A percentile compares a stretch with the other conserved stretches of the same genome.
Evolutionary conservation across 2,113 vertebrate species (phyloP).

Genomic region (Cryptoleucopteryx plumbea): DNA sequence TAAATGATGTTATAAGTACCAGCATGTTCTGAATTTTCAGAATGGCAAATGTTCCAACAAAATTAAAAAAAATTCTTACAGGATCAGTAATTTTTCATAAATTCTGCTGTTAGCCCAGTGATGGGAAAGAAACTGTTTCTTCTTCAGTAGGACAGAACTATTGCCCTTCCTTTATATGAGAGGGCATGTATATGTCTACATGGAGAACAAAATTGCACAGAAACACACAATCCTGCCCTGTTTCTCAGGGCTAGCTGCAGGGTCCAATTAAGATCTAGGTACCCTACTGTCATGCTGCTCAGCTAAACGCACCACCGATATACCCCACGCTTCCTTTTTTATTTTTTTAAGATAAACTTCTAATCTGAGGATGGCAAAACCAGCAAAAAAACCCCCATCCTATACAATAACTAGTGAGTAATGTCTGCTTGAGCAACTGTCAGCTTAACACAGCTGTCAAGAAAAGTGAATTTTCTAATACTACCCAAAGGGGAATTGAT

Average conservation of each 20-base stretch:
- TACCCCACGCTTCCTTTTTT: neutral
- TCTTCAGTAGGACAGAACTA: neutral
- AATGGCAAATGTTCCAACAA: neutral
- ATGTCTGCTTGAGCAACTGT: neutral
- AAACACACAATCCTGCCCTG: neutral
- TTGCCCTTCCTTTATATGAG: neutral
- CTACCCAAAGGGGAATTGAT: neutral
- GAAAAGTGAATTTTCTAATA: neutral
- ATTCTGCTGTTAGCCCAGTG: neutral
- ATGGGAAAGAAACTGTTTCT: neutral
- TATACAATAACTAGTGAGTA: neutral
- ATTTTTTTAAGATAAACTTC: neutral
- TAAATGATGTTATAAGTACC: neutral
- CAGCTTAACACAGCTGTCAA: neutral
- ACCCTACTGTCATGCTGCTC: neutral
- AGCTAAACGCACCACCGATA: neutral
- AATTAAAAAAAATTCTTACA: neutral
- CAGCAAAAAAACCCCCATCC: accelerated
- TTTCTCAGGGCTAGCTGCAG: neutral
- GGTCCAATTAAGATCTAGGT: neutral
- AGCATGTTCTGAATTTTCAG: neutral
- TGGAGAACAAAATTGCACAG: neutral
- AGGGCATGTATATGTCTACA: neutral
- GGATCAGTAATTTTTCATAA: neutral
- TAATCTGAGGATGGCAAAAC: neutral